Percentiles rank a stretch among this genome's conserved stretches.
phyloP scores from a whole-genome alignment of 92 coral and sea anemone genomes.

The Blastomussa wellsi region DNA sequence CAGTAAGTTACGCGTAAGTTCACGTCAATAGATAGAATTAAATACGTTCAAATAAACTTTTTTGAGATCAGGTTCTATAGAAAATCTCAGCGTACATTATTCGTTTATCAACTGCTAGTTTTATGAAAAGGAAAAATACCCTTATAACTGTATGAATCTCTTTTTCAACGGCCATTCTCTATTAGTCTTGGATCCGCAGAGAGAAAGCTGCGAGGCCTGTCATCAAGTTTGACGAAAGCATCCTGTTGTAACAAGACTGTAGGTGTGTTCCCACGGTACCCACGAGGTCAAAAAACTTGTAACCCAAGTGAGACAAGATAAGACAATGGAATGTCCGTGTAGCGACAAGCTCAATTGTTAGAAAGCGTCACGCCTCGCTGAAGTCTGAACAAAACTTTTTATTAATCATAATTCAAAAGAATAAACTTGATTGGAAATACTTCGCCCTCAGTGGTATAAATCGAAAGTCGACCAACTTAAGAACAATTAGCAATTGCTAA shows the following conservation, averaged over 20 bases:
- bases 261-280: constrained; percentile 8
- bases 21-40: neutral
- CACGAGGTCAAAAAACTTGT: neutral
- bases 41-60: neutral
- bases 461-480: neutral
- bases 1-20: neutral
- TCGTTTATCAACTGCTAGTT: neutral
- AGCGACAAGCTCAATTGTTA: neutral
- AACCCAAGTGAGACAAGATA: neutral
- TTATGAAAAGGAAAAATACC: neutral
- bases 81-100: too few species aligned
- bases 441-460: neutral
- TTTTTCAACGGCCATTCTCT: neutral
- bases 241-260: neutral
- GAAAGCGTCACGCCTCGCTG: constrained; percentile 10
- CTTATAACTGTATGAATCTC: neutral
- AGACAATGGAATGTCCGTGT: neutral
- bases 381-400: neutral
- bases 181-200: neutral
- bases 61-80: neutral
- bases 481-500: neutral
- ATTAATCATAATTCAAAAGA: constrained; percentile 2
- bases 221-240: neutral
- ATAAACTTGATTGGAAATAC: constrained; percentile 3
- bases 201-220: neutral